Evolutionary conservation across 2,797 vertebrate genomes (phyloP).

Genomic region (Lacerta bilineata): DNA sequence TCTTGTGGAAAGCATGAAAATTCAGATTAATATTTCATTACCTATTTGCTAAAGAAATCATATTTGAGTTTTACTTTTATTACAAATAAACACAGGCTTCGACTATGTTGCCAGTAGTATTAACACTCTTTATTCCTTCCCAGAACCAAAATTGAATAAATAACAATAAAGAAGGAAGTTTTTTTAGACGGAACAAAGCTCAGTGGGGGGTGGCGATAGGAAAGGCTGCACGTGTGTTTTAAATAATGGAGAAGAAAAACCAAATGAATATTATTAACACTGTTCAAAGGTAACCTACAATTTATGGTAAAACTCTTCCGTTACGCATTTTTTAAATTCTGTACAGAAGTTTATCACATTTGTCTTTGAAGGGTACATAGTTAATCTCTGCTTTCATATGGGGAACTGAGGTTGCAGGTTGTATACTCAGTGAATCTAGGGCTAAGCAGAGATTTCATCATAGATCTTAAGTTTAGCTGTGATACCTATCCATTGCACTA

Average conservation of each 20-base stretch:
- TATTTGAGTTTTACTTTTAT: constrained; percentile 20
- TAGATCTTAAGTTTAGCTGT: neutral
- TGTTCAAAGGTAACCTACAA: neutral
- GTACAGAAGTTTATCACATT: neutral
- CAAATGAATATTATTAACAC: neutral
- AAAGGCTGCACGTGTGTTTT: neutral
- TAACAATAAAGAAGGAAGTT: neutral
- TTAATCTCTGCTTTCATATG: neutral
- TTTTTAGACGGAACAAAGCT: neutral
- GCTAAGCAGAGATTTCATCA: neutral
- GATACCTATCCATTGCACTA: neutral
- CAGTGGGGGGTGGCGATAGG: neutral
- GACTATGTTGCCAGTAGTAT: neutral
- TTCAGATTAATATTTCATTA: constrained; percentile 24
- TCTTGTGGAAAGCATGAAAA: constrained; percentile 5
- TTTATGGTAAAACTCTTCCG: neutral
- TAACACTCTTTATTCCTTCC: neutral
- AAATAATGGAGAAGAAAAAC: neutral
- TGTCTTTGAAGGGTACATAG: neutral
- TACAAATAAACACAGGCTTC: neutral
- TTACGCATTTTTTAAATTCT: neutral
- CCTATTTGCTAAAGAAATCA: neutral
- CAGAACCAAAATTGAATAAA: neutral
- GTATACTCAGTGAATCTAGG: neutral
- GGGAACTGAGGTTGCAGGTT: neutral